Evolutionary conservation across 1,140 invertebrate species (phyloP), one percentile per base, ranked within the genome.

Genomic region (Acyrthosiphon pisum): DNA sequence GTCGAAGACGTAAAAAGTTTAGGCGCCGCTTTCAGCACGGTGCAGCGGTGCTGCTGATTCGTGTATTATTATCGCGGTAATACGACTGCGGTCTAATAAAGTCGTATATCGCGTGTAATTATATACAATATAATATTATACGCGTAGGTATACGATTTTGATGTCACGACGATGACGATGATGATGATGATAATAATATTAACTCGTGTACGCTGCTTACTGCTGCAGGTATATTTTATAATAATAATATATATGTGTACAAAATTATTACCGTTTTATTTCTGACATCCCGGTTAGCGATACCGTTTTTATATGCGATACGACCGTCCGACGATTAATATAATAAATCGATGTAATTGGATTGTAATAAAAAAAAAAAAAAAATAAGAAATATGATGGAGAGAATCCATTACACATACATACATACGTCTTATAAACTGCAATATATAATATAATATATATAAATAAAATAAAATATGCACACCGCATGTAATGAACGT

Each of bases 331-430:
- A 18, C 86, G 46, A 9, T 14, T 88, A 50, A 87, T 41, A 84
- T 84, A 76, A 88, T 88, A 88, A 88, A 88, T 88, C 46, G 86
- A 88, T 88, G 30, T 88, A 88, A 88, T 88, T 88, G 86, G 86
- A 88, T 50, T 88, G 8, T 0, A 35, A 88, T 35, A 50, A 88
- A 88, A 87, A 50, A 87, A 87, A 50, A 87, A 22, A 87, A 48
- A 48, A 46, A 46, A 84, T 6, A 76, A 76, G 23, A 84, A 84
- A 44, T 84, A 84, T 44, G 83, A 84, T 41, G 9, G 83, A 76
- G 60, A n/a, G n/a, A 84, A 84, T 44, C 23, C 41, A 44, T 84
- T 84, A 44, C 14, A 37, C 37, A 22, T 35, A n/a, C 35, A 35
- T 22, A 37, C 35, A 23, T 76, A n/a, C 14, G 41, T 41, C 41